Evolutionary conservation across 2,888 invertebrate species (phyloP).

Genomic region (Drosophila birchii): DNA sequence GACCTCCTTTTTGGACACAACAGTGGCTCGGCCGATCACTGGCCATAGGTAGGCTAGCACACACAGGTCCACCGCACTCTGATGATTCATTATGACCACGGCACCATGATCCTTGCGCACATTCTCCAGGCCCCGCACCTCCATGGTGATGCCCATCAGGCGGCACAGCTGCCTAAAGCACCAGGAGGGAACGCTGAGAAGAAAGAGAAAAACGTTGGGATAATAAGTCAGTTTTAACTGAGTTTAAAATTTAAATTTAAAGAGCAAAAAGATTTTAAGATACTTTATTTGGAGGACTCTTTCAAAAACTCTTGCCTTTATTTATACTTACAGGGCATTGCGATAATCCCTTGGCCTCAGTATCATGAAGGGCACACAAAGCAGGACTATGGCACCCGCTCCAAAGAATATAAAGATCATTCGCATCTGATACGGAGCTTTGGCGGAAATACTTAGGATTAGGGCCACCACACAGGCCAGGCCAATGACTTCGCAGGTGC

Average conservation of each 20-base stretch:
- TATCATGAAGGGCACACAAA: slow-evolving; percentile 91
- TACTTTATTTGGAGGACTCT: neutral
- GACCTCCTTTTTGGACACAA: slow-evolving; percentile 93
- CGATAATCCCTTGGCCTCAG: slow-evolving; percentile 89
- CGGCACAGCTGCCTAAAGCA: slow-evolving; percentile 86
- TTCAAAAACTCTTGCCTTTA: neutral
- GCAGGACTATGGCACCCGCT: slow-evolving; percentile 86
- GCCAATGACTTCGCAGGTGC: slow-evolving; percentile 82
- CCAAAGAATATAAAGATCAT: slow-evolving; percentile 88
- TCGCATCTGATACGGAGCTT: slow-evolving; percentile 90
- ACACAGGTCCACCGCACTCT: slow-evolving; percentile 93
- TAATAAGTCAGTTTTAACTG: neutral
- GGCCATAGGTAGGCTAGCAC: slow-evolving; percentile 86
- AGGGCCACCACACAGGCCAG: slow-evolving; percentile 81
- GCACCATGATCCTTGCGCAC: slow-evolving; percentile 90
- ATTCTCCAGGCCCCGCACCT: slow-evolving; percentile 91
- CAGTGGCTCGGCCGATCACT: slow-evolving; percentile 91
- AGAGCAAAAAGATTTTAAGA: too few relatives aligned
- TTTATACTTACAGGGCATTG: slow-evolving; percentile 90
- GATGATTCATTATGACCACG: slow-evolving; percentile 94
- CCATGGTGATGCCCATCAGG: slow-evolving; percentile 88
- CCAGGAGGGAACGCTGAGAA: slow-evolving; percentile 89
- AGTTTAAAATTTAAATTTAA: neutral
- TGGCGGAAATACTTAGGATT: slow-evolving; percentile 80
- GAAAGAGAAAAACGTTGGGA: neutral